Evolutionary conservation across 2,888 invertebrate genomes (phyloP).

Genomic region (Thera obeliscata): DNA sequence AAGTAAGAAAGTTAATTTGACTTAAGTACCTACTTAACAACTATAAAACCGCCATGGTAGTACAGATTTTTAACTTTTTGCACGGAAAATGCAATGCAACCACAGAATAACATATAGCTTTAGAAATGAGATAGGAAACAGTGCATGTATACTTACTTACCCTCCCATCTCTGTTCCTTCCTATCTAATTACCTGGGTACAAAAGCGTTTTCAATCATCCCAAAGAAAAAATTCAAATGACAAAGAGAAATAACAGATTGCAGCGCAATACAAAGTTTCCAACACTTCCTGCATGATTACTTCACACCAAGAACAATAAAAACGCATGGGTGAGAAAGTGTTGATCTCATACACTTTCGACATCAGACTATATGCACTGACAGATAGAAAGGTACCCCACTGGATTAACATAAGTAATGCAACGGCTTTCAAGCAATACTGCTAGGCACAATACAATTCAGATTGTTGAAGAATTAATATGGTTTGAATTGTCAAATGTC

Average conservation of each 20-base stretch:
- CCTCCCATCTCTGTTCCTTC: constrained; percentile 7
- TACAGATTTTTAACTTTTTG: too few relatives aligned
- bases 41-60: not conserved
- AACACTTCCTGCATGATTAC: constrained; percentile 23
- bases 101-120: not conserved
- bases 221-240: constrained; percentile 10
- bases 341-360: constrained; percentile 35
- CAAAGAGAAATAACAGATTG: constrained; percentile 22
- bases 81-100: too few relatives aligned
- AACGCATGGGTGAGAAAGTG: constrained; percentile 31
- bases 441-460: too few relatives aligned
- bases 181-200: constrained; percentile 16
- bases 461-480: too few relatives aligned
- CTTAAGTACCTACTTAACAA: not conserved
- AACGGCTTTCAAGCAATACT: constrained; percentile 1
- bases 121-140: constrained; percentile 3
- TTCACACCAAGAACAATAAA: constrained; percentile 33
- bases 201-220: constrained; percentile 1
- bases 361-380: not conserved
- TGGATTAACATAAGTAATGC: not conserved
- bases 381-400: not conserved
- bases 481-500: too few relatives aligned
- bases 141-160: not conserved
- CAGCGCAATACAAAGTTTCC: constrained; percentile 14
- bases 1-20: constrained; percentile 21